phyloP scores from a whole-genome alignment of 1,140 invertebrate species.

The Plutomurus gul region DNA sequence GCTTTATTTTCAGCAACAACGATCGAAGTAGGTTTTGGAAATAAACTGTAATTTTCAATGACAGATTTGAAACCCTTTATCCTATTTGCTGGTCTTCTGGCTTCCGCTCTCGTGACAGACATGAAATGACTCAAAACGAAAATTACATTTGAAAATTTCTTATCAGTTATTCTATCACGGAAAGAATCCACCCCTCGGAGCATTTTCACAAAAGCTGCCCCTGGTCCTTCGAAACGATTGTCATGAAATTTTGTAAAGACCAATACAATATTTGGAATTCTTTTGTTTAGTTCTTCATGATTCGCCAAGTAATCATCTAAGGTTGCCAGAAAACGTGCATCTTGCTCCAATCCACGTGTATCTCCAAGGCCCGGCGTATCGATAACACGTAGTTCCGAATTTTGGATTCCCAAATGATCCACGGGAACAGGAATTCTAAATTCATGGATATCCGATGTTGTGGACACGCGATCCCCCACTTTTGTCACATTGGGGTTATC shows the following conservation, averaged over 20 bases:
- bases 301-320: constrained; percentile 22
- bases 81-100: not conserved
- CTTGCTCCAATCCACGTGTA: constrained; percentile 39
- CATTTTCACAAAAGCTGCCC: constrained; percentile 33
- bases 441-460: constrained; percentile 39
- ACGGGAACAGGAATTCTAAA: constrained; percentile 22
- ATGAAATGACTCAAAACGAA: constrained; percentile 40
- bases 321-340: constrained; percentile 36
- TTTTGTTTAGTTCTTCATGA: constrained; percentile 36
- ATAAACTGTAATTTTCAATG: constrained; percentile 31
- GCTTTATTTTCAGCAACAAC: constrained; percentile 35
- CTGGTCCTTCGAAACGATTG: constrained; percentile 20
- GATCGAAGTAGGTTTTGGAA: constrained; percentile 31
- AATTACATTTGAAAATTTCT: constrained; percentile 36
- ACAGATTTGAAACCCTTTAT: constrained; percentile 4
- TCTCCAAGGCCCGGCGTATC: constrained; percentile 35
- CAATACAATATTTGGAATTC: constrained; percentile 33
- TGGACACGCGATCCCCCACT: not conserved
- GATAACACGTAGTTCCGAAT: constrained; percentile 30
- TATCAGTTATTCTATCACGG: constrained; percentile 19
- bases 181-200: constrained; percentile 13
- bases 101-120: not conserved
- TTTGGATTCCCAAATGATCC: constrained; percentile 26
- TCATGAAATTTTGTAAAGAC: constrained; percentile 37
- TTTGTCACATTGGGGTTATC: constrained; percentile 7